Conservation (phyloP, 2,888 invertebrate species). For the Dasypolia templi region DNA sequence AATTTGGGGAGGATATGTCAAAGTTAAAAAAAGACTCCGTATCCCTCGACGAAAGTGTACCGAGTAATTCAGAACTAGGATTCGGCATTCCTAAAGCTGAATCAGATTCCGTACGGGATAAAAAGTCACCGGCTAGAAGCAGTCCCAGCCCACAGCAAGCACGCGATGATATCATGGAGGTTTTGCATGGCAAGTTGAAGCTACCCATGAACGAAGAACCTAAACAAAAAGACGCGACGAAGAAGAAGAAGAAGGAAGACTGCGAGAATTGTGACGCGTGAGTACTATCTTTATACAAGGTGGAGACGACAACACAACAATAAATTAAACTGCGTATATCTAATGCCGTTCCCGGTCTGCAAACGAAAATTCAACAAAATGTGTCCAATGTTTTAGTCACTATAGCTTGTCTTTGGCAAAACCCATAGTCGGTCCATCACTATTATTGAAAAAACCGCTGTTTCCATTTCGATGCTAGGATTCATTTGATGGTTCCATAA, state of each 20-base stretch:
- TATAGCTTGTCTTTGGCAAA: too few species aligned
- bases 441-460: too few species aligned
- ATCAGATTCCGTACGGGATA: background rate
- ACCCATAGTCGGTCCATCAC: too few species aligned
- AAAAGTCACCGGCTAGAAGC: background rate
- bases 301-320: too few species aligned
- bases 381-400: too few species aligned
- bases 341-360: too few species aligned
- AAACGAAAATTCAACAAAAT: too few species aligned
- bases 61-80: conserved; percentile 46
- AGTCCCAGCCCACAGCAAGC: background rate
- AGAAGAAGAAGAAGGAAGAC: conserved; percentile 9
- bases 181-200: conserved; percentile 6
- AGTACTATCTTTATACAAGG: too few species aligned
- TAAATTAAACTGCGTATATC: too few species aligned
- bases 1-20: too few species aligned
- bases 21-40: background rate
- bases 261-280: conserved; percentile 41
- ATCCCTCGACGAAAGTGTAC: conserved; percentile 30
- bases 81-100: conserved; percentile 35
- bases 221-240: background rate
- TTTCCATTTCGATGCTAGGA: too few species aligned
- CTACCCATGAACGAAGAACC: background rate
- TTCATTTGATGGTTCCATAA: too few species aligned
- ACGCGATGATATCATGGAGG: background rate